These are phyloP conservation scores for Meles meles DNA, from an alignment of 2,113 vertebrate genomes.

Conservation along the genomic window DNA sequence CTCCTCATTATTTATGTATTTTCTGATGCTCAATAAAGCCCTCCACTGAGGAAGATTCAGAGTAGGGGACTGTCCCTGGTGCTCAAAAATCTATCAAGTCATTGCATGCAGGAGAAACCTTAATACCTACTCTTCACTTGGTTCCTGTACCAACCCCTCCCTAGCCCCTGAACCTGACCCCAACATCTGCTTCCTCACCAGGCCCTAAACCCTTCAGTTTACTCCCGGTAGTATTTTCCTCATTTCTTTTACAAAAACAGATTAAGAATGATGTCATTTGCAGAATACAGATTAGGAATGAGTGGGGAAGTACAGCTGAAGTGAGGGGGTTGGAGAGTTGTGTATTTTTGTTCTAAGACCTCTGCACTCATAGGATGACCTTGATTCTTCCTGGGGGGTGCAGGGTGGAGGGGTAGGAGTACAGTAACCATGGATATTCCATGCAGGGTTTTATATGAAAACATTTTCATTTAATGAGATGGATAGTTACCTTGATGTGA, in stretches of 20 bases:
- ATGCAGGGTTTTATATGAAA: background rate
- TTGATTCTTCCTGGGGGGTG: background rate
- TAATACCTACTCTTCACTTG: background rate
- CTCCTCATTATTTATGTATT: background rate
- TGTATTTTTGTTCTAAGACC: background rate
- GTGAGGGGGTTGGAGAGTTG: background rate
- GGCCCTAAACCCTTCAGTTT: background rate
- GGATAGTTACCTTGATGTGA: background rate
- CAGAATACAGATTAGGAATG: background rate
- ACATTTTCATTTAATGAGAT: background rate
- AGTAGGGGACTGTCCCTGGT: background rate
- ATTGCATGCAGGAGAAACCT: background rate
- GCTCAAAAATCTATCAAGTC: background rate
- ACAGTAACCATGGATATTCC: background rate
- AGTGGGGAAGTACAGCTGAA: background rate
- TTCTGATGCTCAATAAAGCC: background rate
- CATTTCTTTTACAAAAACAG: background rate
- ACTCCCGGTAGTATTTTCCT: background rate
- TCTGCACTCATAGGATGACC: background rate
- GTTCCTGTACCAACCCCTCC: background rate
- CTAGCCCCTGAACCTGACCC: background rate
- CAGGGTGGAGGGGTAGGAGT: background rate
- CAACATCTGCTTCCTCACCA: background rate
- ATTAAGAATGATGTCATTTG: background rate
- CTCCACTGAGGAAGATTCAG: background rate